phyloP scores from a whole-genome alignment of 2,888 invertebrate genomes.

The Augochlorella aurata region DNA sequence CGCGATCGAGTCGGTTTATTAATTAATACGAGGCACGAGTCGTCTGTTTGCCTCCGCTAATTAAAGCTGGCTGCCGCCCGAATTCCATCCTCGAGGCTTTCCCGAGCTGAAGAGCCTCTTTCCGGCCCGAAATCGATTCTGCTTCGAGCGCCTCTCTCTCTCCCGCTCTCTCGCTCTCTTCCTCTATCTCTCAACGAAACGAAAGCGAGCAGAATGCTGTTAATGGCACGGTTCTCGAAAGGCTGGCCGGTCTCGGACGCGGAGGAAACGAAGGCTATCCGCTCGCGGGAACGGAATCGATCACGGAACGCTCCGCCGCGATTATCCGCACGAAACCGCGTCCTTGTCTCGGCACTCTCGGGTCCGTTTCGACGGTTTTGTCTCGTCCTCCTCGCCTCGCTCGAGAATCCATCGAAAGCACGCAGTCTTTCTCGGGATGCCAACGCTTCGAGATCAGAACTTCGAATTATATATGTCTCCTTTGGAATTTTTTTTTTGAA shows the following conservation, averaged over 20 bases:
- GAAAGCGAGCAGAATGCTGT: background rate
- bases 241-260: background rate
- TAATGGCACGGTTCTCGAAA: conserved; percentile 6
- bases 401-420: background rate
- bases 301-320: conserved; percentile 30
- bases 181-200: background rate
- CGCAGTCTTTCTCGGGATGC: too few species aligned
- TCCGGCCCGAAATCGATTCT: background rate
- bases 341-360: conserved; percentile 29
- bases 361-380: background rate
- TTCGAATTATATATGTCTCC: too few species aligned
- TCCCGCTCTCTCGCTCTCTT: background rate
- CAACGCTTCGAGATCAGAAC: too few species aligned
- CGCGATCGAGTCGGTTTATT: conserved; percentile 55
- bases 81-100: conserved; percentile 50
- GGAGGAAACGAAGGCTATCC: conserved; percentile 4
- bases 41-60: conserved; percentile 55
- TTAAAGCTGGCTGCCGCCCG: conserved; percentile 51
- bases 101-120: background rate
- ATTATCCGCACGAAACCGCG: conserved; percentile 60
- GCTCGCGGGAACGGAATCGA: conserved; percentile 14
- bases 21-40: conserved; percentile 61
- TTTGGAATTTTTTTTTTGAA: too few species aligned
- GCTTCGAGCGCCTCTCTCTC: background rate
- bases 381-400: background rate